A percentile compares a stretch with the other conserved stretches of the same genome.
Conservation (phyloP, 2,888 invertebrate species). For the Nemoura dubitans region DNA sequence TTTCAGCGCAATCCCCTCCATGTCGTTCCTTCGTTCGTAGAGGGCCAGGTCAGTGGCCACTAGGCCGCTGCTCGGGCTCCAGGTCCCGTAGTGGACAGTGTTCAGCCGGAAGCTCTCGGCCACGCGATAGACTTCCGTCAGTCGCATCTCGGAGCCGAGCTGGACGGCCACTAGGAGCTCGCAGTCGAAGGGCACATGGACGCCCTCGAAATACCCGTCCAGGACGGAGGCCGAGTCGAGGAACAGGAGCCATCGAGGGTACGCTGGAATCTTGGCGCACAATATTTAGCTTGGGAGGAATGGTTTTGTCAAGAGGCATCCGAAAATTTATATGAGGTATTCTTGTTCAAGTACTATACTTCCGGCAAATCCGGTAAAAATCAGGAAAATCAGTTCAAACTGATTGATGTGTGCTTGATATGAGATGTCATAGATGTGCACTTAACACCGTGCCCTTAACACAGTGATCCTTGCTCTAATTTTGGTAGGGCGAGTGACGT, state of each 20-base stretch:
- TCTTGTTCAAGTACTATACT: too few species aligned
- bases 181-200: conserved; percentile 24
- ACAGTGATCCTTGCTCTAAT: too few species aligned
- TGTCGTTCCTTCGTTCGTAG: neutral
- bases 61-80: neutral
- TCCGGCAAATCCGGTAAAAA: too few species aligned
- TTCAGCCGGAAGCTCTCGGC: neutral
- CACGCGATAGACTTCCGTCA: conserved; percentile 22
- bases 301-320: too few species aligned
- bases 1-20: neutral
- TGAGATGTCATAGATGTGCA: too few species aligned
- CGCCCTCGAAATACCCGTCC: conserved; percentile 8
- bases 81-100: neutral
- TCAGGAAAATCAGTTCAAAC: too few species aligned
- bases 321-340: too few species aligned
- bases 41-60: neutral
- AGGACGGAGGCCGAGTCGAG: neutral
- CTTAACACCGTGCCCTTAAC: too few species aligned
- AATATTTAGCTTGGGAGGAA: neutral
- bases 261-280: neutral
- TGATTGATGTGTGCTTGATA: too few species aligned
- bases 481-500: too few species aligned
- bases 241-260: conserved; percentile 18
- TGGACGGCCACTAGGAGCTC: conserved; percentile 13
- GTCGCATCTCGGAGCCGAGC: neutral